A percentile compares a stretch with the other conserved stretches of the same genome.
phyloP scores from a whole-genome alignment of 2,888 invertebrate species.

The Eulithis prunata region DNA sequence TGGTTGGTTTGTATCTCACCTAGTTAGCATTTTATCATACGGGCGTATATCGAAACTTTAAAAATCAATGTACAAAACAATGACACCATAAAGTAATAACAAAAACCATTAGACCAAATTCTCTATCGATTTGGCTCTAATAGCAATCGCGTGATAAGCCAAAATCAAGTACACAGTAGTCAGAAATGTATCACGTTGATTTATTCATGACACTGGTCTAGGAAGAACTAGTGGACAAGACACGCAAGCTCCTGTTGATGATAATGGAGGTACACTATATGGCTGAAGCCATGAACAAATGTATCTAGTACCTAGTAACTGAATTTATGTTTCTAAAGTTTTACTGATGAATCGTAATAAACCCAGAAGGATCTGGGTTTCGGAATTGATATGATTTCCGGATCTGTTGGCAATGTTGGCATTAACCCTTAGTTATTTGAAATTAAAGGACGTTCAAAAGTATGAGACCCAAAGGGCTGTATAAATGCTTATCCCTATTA shows the following conservation, averaged over 20 bases:
- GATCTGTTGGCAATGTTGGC: too few relatives aligned
- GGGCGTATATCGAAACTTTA: not conserved
- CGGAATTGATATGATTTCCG: too few relatives aligned
- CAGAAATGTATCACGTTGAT: conserved; percentile 31
- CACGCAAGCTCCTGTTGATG: conserved; percentile 7
- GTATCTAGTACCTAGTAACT: too few relatives aligned
- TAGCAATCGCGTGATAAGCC: conserved; percentile 26
- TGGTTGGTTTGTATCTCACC: conserved; percentile 3
- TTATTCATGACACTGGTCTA: conserved; percentile 22
- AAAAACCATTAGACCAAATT: conserved; percentile 14
- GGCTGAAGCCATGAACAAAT: too few relatives aligned
- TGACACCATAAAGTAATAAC: not conserved
- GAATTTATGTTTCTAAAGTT: too few relatives aligned
- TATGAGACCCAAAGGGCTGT: too few relatives aligned
- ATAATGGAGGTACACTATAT: too few relatives aligned
- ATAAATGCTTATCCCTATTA: too few relatives aligned
- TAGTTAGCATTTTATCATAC: not conserved
- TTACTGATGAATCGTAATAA: too few relatives aligned
- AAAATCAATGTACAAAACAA: not conserved
- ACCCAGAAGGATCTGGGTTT: too few relatives aligned
- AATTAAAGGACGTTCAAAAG: too few relatives aligned
- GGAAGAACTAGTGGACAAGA: not conserved
- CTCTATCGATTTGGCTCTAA: conserved; percentile 22
- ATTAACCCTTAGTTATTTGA: too few relatives aligned
- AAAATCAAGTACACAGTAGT: conserved; percentile 23